Conservation (phyloP, 1,140 invertebrate genomes). For the Bradynema listronoti region DNA sequence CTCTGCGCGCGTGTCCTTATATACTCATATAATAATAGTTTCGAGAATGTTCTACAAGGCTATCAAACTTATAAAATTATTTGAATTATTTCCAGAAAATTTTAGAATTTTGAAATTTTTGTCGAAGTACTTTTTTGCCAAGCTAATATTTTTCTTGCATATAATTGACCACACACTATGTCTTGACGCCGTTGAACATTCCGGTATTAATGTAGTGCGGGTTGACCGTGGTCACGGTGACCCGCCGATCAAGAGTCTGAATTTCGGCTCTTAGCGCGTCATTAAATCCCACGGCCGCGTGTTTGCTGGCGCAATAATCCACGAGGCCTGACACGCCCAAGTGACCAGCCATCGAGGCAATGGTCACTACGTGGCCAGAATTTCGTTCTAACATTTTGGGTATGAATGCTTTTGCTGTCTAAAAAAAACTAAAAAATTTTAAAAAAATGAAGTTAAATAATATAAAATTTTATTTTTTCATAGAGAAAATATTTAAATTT, state of each 20-base stretch:
- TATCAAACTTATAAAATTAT: no score
- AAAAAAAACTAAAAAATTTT: no score
- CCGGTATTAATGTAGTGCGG: slow-evolving; percentile 90
- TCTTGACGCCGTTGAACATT: slow-evolving; percentile 82
- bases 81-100: no score
- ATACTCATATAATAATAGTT: no score
- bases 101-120: no score
- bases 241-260: slow-evolving; percentile 60
- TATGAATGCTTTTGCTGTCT: slow-evolving; percentile 68
- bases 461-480: slow-evolving; percentile 1
- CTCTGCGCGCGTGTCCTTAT: no score
- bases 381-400: slow-evolving; percentile 73
- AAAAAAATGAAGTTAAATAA: no score
- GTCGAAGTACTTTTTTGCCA: no score
- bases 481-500: not conserved
- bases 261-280: slow-evolving; percentile 75
- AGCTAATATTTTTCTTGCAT: no score
- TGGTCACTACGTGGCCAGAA: slow-evolving; percentile 85
- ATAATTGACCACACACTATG: slow-evolving; percentile 62
- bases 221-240: slow-evolving; percentile 72
- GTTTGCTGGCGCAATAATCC: slow-evolving; percentile 91
- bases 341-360: slow-evolving; percentile 83
- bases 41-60: no score
- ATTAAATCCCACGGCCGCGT: slow-evolving; percentile 82
- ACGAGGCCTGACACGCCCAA: slow-evolving; percentile 74